Conservation (phyloP, 2,113 vertebrate genomes). For the Aegithalos caudatus region DNA sequence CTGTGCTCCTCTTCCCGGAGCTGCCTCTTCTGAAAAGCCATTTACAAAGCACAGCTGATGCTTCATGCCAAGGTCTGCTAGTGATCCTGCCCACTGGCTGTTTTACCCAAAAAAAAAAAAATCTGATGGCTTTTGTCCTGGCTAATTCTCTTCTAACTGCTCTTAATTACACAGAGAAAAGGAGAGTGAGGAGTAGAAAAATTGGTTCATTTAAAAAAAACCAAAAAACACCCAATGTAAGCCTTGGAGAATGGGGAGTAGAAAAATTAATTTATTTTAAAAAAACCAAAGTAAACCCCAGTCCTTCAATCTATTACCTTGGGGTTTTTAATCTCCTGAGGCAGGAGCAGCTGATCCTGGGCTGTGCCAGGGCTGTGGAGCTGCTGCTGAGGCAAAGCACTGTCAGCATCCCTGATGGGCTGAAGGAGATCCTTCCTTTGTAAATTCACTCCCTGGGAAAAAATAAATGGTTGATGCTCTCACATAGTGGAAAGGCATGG, state of each 20-base stretch:
- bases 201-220: no score
- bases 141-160: not conserved
- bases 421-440: not conserved
- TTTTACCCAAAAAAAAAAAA: not conserved
- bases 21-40: not conserved
- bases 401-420: not conserved
- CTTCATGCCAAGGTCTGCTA: not conserved
- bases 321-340: not conserved
- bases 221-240: no score
- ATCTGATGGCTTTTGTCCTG: not conserved
- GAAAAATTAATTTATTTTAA: not conserved
- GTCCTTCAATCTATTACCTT: fast-evolving
- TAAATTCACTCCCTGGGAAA: not conserved
- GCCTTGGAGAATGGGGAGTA: fast-evolving
- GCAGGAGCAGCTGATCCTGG: not conserved
- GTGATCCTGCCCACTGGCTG: not conserved
- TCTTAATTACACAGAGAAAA: not conserved
- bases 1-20: not conserved
- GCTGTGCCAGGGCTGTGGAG: not conserved
- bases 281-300: fast-evolving
- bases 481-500: fast-evolving
- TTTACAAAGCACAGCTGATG: not conserved
- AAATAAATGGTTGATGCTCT: not conserved
- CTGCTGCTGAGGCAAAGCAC: not conserved
- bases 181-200: not conserved